Conservation (phyloP, 92 coral and sea anemone species). For the Isaurus tuberculatus region DNA sequence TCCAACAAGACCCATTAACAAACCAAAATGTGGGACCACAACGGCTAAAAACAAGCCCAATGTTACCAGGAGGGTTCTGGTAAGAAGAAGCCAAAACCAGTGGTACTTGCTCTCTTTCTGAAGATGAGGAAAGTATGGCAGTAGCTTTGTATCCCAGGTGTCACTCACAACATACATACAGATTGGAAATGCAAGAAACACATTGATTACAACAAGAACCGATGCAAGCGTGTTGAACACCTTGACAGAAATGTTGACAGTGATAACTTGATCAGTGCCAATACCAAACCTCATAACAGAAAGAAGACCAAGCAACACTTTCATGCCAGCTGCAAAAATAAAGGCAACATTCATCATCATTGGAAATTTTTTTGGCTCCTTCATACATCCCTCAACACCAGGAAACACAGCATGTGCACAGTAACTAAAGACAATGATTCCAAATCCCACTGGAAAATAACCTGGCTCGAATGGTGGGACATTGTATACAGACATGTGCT, state of each 20-base stretch:
- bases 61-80: constrained; percentile 75
- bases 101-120: constrained; percentile 67
- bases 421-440: constrained; percentile 90
- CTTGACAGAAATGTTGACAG: constrained; percentile 75
- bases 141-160: constrained; percentile 77
- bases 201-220: constrained; percentile 78
- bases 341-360: constrained; percentile 85
- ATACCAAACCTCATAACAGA: constrained; percentile 81
- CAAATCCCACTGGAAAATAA: constrained; percentile 87
- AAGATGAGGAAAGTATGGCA: constrained; percentile 85
- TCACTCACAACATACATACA: constrained; percentile 87
- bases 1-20: constrained; percentile 90
- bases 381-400: constrained; percentile 92
- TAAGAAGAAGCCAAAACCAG: constrained; percentile 86
- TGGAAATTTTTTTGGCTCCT: constrained; percentile 81
- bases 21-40: constrained; percentile 89
- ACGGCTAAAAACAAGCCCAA: constrained; percentile 78
- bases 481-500: constrained; percentile 67
- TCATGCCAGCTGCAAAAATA: constrained; percentile 75
- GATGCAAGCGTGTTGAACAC: constrained; percentile 78
- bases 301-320: constrained; percentile 77
- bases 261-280: constrained; percentile 80
- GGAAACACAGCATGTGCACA: constrained; percentile 94
- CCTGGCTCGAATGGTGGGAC: constrained; percentile 72
- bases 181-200: constrained; percentile 87